Conservation (phyloP, 2,113 vertebrate species). For the Anhinga rufa region DNA sequence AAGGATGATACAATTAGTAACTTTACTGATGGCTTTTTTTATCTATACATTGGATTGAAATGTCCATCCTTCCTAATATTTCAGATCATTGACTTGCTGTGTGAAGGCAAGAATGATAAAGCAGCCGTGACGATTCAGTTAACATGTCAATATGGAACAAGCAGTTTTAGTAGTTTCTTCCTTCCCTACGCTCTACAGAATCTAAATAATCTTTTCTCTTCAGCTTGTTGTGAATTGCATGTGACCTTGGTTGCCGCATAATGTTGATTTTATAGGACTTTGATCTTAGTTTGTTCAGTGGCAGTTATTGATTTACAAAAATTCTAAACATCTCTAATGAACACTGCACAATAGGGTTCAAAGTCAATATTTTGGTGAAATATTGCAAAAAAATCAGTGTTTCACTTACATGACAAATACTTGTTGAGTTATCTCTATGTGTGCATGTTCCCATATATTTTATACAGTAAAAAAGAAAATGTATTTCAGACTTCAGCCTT, state of each 20-base stretch:
- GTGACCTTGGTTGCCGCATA: constrained; percentile 65
- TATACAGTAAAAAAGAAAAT: neutral
- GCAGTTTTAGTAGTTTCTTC: constrained; percentile 32
- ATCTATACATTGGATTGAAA: constrained; percentile 59
- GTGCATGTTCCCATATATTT: neutral
- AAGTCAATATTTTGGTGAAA: constrained; percentile 48
- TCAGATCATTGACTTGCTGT: constrained; percentile 58
- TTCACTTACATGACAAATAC: constrained; percentile 4
- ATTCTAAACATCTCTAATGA: constrained; percentile 57
- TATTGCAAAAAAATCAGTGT: constrained; percentile 3
- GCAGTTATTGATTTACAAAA: constrained; percentile 60
- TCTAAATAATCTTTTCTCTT: constrained; percentile 38
- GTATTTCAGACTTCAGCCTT: neutral
- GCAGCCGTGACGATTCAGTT: constrained; percentile 17
- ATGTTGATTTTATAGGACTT: constrained; percentile 68
- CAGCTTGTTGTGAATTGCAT: constrained; percentile 41
- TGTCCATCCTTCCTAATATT: constrained; percentile 61
- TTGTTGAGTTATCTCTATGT: constrained; percentile 49
- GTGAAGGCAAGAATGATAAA: constrained; percentile 36
- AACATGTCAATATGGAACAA: constrained; percentile 39
- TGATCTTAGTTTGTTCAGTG: constrained; percentile 43
- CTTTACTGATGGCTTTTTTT: constrained; percentile 46
- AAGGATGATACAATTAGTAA: constrained; percentile 20
- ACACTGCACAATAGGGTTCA: constrained; percentile 45
- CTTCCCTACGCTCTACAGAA: constrained; percentile 11